These are phyloP conservation scores for Podabrus alpinus DNA, from an alignment of 2,888 invertebrate species.

Conservation along the genomic window DNA sequence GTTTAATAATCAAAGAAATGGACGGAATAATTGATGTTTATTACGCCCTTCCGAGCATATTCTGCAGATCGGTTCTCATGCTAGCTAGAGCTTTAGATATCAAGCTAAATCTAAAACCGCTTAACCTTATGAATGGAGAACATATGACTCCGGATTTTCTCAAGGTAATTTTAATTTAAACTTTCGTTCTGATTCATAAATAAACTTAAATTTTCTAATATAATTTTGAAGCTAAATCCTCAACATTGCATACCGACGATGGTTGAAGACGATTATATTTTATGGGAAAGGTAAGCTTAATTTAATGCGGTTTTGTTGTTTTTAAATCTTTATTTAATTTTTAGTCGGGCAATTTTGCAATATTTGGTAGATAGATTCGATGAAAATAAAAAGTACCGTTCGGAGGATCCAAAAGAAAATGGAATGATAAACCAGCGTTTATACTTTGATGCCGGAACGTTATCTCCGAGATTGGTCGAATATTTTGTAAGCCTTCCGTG, in stretches of 20 bases:
- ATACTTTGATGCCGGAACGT: conserved; percentile 64
- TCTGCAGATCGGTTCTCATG: conserved; percentile 65
- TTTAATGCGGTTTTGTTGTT: not conserved
- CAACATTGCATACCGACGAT: conserved; percentile 75
- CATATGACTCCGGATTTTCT: conserved; percentile 68
- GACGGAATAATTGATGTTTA: conserved; percentile 62
- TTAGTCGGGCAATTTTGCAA: conserved; percentile 68
- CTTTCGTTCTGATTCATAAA: not conserved
- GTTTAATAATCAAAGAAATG: conserved; percentile 15
- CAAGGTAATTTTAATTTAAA: conserved; percentile 58
- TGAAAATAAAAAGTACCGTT: conserved; percentile 66
- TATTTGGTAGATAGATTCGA: conserved; percentile 70
- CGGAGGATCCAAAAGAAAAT: conserved; percentile 65
- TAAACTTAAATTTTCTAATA: not conserved
- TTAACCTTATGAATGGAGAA: conserved; percentile 65
- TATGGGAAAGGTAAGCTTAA: conserved; percentile 67
- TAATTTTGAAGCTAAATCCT: conserved; percentile 65
- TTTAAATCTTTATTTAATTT: conserved; percentile 27
- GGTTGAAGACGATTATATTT: conserved; percentile 70
- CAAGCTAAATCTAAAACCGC: conserved; percentile 66
- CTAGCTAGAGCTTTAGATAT: conserved; percentile 68
- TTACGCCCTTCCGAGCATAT: conserved; percentile 67
- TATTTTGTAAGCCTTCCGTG: conserved; percentile 61
- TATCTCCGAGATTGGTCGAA: conserved; percentile 59
- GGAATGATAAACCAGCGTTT: conserved; percentile 67